phyloP scores from a whole-genome alignment of 2,888 invertebrate species.

The Troides aeacus region DNA sequence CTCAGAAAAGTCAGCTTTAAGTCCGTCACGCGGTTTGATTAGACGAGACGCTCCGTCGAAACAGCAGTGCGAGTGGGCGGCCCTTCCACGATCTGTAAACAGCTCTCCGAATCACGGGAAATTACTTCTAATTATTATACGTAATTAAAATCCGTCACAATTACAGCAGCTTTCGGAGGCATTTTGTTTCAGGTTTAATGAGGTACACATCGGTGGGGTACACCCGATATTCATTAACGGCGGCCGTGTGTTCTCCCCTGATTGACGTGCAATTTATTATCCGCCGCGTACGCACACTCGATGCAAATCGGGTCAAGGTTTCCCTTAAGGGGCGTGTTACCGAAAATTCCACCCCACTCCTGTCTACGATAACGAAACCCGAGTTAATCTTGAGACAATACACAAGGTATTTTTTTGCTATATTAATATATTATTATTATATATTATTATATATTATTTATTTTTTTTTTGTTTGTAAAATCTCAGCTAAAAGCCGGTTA shows the following conservation, averaged over 20 bases:
- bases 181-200: slow-evolving; percentile 23
- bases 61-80: no score
- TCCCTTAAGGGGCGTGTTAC: background rate
- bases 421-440: no score
- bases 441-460: no score
- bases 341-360: background rate
- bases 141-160: slow-evolving; percentile 24
- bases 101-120: background rate
- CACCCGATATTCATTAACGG: slow-evolving; percentile 20
- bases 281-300: slow-evolving; percentile 2
- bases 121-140: slow-evolving; percentile 15
- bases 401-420: no score
- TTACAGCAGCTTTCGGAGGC: slow-evolving; percentile 17
- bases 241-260: background rate
- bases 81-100: no score
- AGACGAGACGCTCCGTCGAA: no score
- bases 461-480: no score
- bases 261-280: slow-evolving; percentile 22
- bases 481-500: no score
- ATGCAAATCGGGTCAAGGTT: slow-evolving; percentile 19
- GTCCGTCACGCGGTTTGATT: no score
- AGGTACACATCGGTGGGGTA: slow-evolving; percentile 6
- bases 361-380: background rate
- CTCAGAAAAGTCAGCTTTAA: no score
- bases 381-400: background rate